Conservation (phyloP, 2,797 vertebrate species). For the Cacajao melanocephalus region DNA sequence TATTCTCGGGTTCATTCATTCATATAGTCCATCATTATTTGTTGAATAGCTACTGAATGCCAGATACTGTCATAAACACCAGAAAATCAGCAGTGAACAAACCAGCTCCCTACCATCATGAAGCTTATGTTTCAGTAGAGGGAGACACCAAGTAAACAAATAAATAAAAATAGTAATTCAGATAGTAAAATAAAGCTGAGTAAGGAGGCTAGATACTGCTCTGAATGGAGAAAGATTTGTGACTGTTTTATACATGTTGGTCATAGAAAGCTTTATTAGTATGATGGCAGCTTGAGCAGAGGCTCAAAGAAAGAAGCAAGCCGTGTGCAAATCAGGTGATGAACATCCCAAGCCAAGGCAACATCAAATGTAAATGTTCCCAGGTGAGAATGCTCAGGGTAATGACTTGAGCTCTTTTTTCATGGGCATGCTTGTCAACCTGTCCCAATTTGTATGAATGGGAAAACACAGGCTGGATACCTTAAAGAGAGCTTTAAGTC, state of each 20-base stretch:
- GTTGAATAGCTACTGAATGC: neutral
- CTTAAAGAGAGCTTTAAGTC: neutral
- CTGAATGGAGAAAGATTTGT: neutral
- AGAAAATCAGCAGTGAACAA: neutral
- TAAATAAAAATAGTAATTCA: neutral
- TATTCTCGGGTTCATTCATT: neutral
- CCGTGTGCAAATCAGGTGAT: neutral
- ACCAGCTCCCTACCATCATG: neutral
- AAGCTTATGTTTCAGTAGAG: neutral
- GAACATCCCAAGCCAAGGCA: neutral
- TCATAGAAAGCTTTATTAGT: neutral
- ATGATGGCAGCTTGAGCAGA: neutral
- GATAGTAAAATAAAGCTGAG: neutral
- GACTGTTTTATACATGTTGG: neutral
- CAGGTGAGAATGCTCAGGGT: neutral
- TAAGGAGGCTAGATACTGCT: neutral
- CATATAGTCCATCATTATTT: neutral
- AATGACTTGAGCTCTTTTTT: neutral
- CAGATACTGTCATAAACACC: neutral
- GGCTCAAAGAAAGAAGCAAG: neutral
- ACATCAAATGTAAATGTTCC: neutral
- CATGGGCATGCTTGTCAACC: neutral
- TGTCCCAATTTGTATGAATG: neutral
- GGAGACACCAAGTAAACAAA: neutral
- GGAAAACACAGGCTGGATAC: neutral